Base-by-base conservation (phyloP, 1,140 invertebrate genomes). In the Drosophila ercepeae region DNA sequence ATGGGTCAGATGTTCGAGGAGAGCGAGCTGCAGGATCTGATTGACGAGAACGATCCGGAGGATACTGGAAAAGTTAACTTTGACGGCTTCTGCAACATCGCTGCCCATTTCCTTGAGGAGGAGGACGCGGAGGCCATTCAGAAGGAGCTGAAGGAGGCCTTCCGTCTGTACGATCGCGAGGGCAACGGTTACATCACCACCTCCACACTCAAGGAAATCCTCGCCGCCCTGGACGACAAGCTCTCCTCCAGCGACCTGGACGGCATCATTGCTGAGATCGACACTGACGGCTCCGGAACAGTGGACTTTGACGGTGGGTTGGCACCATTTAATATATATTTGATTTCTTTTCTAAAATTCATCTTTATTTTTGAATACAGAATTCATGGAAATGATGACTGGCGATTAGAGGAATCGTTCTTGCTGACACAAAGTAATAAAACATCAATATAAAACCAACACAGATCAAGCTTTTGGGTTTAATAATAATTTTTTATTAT, bases 111-210 rank as follows among this genome's bases (percentile, higher is more conserved):
- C 92, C 93, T 98, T 5, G 96, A 97, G 75, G 96, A 98, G 86
- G 97, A 98, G 89, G 97, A 98, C 78, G 96, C 96, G 64, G 97
- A 97, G 90, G 97, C 97, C 45, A 98, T 98, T 93, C 96, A 97
- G 91, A 96, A 98, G 90, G 97, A 98, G 93, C 93, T 98, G 42
- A 97, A 97, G 82, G 97, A 98, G 93, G 97, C 97, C 48, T 98
- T 98, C 93, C 94, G 93, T 68, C 92, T 95, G 68, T 95, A 95
- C 90, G 94, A 95, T 90, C 93, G 94, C 77, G 94, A 96, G 93
- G 97, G 97, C 21, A 98, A 98, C 89, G 97, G 97, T 81, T 98
- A 98, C 92, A 98, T 98, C 89, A 98, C 97, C 52, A 98, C 97
- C 9, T 91, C 94, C 0, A 97, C 96, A 3, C 93, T 98, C 11